Conservation (phyloP, 2,888 invertebrate genomes). For the Neoaliturus tenellus region DNA sequence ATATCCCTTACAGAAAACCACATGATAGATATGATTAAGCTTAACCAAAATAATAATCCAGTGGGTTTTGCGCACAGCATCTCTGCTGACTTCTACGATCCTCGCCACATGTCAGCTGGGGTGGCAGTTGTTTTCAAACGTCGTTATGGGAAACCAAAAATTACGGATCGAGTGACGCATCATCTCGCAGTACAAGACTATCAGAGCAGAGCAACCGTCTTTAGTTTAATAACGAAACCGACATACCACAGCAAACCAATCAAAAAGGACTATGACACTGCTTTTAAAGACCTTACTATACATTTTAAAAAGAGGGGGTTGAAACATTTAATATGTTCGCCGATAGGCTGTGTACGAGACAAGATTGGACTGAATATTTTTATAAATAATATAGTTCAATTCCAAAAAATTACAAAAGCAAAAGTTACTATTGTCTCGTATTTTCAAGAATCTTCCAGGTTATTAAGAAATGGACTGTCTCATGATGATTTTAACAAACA, state of each 20-base stretch:
- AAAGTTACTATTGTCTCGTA: background rate
- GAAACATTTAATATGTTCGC: background rate
- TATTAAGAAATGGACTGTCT: background rate
- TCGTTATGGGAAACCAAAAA: background rate
- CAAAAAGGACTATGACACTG: background rate
- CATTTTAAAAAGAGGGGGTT: background rate
- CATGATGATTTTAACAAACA: background rate
- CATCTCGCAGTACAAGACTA: background rate
- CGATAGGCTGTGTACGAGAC: background rate
- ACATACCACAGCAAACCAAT: background rate
- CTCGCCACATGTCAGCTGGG: background rate
- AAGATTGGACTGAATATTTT: background rate
- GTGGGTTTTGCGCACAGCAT: conserved; percentile 15
- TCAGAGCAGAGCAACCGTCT: background rate
- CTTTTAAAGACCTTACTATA: background rate
- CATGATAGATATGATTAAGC: background rate
- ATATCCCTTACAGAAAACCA: background rate
- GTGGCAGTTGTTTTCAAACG: background rate
- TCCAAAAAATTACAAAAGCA: background rate
- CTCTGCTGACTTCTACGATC: background rate
- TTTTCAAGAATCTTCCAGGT: background rate
- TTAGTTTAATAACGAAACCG: background rate
- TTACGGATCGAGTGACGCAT: background rate
- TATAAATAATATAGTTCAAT: background rate
- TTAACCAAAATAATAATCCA: background rate